Evolutionary conservation across 2,888 invertebrate species (phyloP).

Genomic region (Steinernema hermaphroditum): DNA sequence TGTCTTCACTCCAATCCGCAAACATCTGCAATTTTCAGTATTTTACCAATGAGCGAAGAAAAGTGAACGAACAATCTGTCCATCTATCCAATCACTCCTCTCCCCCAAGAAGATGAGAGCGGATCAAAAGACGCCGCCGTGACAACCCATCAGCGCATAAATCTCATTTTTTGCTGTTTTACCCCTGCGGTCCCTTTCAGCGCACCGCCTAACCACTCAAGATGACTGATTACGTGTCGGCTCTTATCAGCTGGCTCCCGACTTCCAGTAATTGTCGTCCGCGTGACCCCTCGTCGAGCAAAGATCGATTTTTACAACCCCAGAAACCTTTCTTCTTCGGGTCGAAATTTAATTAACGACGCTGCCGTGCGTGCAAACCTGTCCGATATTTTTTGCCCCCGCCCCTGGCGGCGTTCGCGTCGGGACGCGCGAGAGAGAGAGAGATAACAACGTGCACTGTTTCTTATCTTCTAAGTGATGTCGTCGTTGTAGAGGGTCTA

Average conservation of each 20-base stretch:
- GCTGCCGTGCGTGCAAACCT: neutral
- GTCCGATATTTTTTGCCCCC: neutral
- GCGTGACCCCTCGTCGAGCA: conserved; percentile 4
- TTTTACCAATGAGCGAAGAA: no score
- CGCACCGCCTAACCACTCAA: neutral
- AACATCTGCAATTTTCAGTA: no score
- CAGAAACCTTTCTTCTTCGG: neutral
- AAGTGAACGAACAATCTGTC: no score
- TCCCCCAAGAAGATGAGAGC: neutral
- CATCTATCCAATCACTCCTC: no score
- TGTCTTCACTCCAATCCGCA: no score
- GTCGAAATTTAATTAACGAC: conserved; percentile 20
- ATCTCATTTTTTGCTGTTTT: neutral
- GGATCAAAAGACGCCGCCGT: neutral
- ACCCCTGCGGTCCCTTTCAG: neutral
- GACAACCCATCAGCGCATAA: neutral
- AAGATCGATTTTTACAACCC: conserved; percentile 20
- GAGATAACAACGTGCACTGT: neutral
- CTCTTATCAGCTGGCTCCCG: neutral
- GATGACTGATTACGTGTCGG: neutral
- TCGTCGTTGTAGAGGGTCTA: no score
- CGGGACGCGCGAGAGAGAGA: neutral
- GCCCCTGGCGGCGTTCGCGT: neutral
- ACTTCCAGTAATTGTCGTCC: neutral
- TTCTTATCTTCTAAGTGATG: no score